Conservation (phyloP, 1,140 invertebrate genomes). For the Subanguina moxae region DNA sequence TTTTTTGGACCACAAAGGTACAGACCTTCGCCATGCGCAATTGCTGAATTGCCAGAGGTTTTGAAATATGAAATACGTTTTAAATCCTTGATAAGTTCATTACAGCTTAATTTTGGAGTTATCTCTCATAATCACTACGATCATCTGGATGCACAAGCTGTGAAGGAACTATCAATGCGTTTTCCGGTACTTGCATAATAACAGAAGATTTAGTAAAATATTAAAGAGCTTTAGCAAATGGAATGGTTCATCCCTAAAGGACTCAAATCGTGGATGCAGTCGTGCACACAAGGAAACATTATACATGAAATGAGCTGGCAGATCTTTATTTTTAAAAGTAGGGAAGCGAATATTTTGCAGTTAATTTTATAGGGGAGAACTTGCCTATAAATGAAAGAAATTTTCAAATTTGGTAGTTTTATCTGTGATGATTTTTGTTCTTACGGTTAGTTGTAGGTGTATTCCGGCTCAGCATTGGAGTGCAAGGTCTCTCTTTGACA, state of each 20-base stretch:
- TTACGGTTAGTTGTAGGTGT: constrained; percentile 7
- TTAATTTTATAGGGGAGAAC: constrained; percentile 40
- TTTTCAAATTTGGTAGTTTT: constrained; percentile 14
- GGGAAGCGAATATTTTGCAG: constrained; percentile 4
- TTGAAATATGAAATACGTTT: background rate
- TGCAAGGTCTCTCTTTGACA: constrained; percentile 27
- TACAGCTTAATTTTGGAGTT: constrained; percentile 38
- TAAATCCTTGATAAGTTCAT: background rate
- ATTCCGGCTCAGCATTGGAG: constrained; percentile 50
- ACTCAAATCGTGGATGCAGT: constrained; percentile 21
- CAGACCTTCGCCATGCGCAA: constrained; percentile 37
- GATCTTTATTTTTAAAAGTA: background rate
- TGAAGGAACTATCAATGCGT: constrained; percentile 21
- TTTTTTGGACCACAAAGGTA: constrained; percentile 36
- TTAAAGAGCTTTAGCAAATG: constrained; percentile 2
- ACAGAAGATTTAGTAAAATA: too few species aligned
- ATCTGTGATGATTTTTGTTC: background rate
- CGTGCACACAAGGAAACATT: background rate
- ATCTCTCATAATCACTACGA: constrained; percentile 50
- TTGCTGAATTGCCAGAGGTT: constrained; percentile 41
- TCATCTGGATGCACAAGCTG: constrained; percentile 39
- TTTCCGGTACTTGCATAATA: constrained; percentile 26
- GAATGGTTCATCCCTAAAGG: constrained; percentile 44
- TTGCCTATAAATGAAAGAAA: constrained; percentile 17
- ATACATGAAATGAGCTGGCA: constrained; percentile 39